These are phyloP conservation scores for Andrena haemorrhoa DNA, from an alignment of 2,888 invertebrate species.

Conservation along the genomic window DNA sequence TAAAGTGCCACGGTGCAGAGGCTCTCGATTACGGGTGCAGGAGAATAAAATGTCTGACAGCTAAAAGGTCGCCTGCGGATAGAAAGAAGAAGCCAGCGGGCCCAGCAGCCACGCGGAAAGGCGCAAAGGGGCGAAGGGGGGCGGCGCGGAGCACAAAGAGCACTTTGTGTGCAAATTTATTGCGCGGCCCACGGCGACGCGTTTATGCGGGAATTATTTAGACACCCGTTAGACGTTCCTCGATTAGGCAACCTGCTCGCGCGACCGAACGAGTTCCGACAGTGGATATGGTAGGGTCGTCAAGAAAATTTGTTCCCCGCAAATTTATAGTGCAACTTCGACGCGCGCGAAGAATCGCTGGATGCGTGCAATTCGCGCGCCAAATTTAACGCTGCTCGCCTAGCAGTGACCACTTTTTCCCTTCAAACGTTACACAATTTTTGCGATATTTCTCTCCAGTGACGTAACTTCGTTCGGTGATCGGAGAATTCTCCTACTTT, in stretches of 20 bases:
- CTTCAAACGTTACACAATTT: not conserved
- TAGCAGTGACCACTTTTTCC: not conserved
- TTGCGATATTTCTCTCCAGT: not conserved
- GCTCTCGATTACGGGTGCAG: constrained; percentile 3
- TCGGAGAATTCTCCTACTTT: too few species aligned
- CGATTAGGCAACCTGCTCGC: constrained; percentile 62
- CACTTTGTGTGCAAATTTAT: constrained; percentile 74
- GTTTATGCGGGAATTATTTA: constrained; percentile 67
- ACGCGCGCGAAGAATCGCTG: not conserved
- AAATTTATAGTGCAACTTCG: constrained; percentile 6
- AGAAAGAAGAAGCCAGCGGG: constrained; percentile 39
- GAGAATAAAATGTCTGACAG: constrained; percentile 43
- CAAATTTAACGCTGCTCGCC: not conserved
- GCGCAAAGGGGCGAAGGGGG: constrained; percentile 34
- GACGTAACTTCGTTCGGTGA: too few species aligned
- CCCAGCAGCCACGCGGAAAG: constrained; percentile 43
- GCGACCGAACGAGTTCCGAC: constrained; percentile 40
- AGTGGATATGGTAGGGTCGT: constrained; percentile 24
- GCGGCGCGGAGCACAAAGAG: constrained; percentile 62
- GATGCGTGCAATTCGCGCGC: not conserved
- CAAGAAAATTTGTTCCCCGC: constrained; percentile 39
- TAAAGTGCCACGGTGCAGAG: constrained; percentile 12
- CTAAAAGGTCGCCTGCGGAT: constrained; percentile 53
- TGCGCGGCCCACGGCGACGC: constrained; percentile 57
- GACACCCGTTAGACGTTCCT: constrained; percentile 65